These are phyloP conservation scores for Trissolcus brochymenae DNA, from an alignment of 2,888 invertebrate species.

Conservation along the genomic window DNA sequence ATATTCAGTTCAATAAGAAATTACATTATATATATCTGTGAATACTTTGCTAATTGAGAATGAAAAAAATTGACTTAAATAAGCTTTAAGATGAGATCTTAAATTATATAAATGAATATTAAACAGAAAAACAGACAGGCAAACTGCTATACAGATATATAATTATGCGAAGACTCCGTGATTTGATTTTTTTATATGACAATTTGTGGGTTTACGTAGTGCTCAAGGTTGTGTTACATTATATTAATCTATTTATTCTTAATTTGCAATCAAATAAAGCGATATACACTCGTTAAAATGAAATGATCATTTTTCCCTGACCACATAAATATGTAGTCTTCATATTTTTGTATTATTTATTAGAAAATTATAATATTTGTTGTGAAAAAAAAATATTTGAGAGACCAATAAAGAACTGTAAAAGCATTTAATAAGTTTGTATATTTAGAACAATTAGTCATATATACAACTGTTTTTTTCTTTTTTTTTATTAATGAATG, in stretches of 20 bases:
- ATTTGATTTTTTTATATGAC: slow-evolving; percentile 23
- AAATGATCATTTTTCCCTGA: neutral
- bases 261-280: slow-evolving; percentile 22
- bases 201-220: slow-evolving; percentile 12
- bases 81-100: neutral
- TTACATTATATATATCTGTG: too few relatives aligned
- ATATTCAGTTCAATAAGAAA: too few relatives aligned
- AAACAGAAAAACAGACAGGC: neutral
- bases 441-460: slow-evolving; percentile 71
- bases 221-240: slow-evolving; percentile 14
- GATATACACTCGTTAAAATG: slow-evolving; percentile 16
- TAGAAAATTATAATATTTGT: neutral
- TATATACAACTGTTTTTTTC: slow-evolving; percentile 70
- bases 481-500: slow-evolving; percentile 36
- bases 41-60: too few relatives aligned
- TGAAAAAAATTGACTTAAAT: too few relatives aligned
- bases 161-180: slow-evolving; percentile 12
- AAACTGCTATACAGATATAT: slow-evolving; percentile 1
- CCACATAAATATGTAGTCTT: neutral
- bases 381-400: neutral
- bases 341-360: neutral
- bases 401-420: neutral
- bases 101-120: neutral
- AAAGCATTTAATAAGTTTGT: slow-evolving; percentile 48
- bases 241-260: slow-evolving; percentile 24